phyloP scores from a whole-genome alignment of 2,113 vertebrate species.

The Struthidea cinerea region DNA sequence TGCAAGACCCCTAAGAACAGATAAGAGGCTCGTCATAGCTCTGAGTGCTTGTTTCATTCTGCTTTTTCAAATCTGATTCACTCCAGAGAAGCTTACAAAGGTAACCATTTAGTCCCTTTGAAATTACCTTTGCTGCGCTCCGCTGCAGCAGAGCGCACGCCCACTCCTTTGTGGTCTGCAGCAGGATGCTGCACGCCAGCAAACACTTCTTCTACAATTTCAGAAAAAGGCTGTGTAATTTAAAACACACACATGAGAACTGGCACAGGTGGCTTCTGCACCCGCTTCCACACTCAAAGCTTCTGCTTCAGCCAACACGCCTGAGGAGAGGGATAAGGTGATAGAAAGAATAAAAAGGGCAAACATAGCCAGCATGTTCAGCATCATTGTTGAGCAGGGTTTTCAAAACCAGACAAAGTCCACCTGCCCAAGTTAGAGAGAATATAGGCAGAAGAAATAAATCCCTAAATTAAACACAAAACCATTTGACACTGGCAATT shows the following conservation, averaged over 20 bases:
- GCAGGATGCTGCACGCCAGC: not conserved
- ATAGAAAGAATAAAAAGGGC: not conserved
- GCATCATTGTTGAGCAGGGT: no score
- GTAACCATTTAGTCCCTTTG: not conserved
- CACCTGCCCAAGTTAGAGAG: no score
- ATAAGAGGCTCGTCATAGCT: not conserved
- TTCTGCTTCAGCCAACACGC: not conserved
- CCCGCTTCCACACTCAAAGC: not conserved
- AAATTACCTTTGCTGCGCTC: not conserved
- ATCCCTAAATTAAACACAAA: no score
- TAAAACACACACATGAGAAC: not conserved
- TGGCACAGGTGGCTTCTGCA: not conserved
- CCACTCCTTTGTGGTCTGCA: not conserved
- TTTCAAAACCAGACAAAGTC: no score
- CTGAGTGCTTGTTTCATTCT: not conserved
- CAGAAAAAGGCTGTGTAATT: not conserved
- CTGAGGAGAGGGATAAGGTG: no score
- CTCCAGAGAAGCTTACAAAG: not conserved
- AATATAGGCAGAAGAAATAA: no score
- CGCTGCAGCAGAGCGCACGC: not conserved
- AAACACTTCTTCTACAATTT: not conserved
- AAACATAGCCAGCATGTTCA: accelerated
- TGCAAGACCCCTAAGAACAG: not conserved
- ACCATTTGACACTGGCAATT: no score
- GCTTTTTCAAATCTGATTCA: not conserved